Percentiles rank a stretch among this genome's conserved stretches.
Conservation (phyloP, 2,888 invertebrate genomes). For the Caenorhabditis becei region DNA sequence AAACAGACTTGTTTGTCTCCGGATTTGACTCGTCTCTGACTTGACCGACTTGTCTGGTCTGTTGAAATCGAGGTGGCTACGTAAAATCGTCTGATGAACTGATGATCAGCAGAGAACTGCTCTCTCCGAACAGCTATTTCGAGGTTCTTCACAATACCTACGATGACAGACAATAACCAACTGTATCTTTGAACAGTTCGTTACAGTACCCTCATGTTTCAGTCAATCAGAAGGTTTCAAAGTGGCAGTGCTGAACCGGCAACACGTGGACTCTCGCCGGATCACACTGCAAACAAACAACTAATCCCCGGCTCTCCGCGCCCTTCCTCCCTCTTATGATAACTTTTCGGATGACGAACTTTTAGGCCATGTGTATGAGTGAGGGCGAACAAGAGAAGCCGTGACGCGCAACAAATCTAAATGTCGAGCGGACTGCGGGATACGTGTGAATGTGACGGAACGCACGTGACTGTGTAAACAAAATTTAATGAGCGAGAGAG, state of each 20-base stretch:
- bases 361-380: conserved; percentile 18
- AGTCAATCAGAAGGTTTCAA: too few relatives aligned
- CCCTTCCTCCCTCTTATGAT: conserved; percentile 28
- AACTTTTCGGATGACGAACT: conserved; percentile 51
- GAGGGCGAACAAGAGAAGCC: conserved; percentile 26
- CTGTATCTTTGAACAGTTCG: too few relatives aligned
- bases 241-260: too few relatives aligned
- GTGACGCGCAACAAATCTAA: conserved; percentile 49
- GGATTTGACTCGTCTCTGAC: background rate
- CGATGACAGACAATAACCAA: too few relatives aligned
- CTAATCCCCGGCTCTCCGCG: conserved; percentile 12
- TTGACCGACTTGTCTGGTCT: background rate
- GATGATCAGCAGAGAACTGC: conserved; percentile 9
- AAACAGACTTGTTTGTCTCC: background rate
- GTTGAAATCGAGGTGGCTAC: too few relatives aligned
- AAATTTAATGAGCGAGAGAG: conserved; percentile 26
- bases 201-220: too few relatives aligned
- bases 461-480: conserved; percentile 32
- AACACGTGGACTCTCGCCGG: conserved; percentile 21
- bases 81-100: too few relatives aligned
- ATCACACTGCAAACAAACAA: conserved; percentile 48
- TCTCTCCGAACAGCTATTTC: too few relatives aligned
- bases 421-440: conserved; percentile 27
- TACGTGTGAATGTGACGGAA: conserved; percentile 22
- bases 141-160: too few relatives aligned